These are phyloP conservation scores for Paramuricea clavata DNA, from an alignment of 92 coral and sea anemone genomes.

Conservation along the genomic window DNA sequence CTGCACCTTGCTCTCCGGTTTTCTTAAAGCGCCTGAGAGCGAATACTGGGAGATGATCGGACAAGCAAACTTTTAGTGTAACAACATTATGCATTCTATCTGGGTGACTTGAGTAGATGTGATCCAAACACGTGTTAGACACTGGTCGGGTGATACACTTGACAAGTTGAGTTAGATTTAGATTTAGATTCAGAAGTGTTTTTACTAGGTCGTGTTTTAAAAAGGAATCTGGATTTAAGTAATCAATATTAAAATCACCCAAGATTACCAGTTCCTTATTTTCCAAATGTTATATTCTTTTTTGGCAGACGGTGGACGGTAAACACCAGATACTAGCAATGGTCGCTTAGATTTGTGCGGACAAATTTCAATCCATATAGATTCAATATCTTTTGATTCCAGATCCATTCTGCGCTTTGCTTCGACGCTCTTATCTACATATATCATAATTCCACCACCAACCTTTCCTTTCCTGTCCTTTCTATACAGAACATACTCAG, in stretches of 20 bases:
- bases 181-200: background rate
- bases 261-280: background rate
- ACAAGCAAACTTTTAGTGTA: background rate
- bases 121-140: background rate
- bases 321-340: background rate
- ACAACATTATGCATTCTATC: background rate
- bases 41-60: background rate
- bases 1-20: too few relatives aligned
- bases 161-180: background rate
- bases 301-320: background rate
- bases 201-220: background rate
- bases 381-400: background rate
- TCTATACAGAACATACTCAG: too few relatives aligned
- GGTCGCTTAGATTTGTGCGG: background rate
- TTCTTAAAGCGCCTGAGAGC: too few relatives aligned
- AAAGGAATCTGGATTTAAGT: background rate
- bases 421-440: background rate
- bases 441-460: background rate
- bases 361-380: background rate
- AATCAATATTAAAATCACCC: background rate
- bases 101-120: background rate
- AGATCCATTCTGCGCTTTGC: background rate
- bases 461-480: background rate
- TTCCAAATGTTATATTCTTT: background rate
- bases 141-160: background rate